Base-by-base conservation (phyloP, 2,797 vertebrate genomes). In the Natrix natrix region DNA sequence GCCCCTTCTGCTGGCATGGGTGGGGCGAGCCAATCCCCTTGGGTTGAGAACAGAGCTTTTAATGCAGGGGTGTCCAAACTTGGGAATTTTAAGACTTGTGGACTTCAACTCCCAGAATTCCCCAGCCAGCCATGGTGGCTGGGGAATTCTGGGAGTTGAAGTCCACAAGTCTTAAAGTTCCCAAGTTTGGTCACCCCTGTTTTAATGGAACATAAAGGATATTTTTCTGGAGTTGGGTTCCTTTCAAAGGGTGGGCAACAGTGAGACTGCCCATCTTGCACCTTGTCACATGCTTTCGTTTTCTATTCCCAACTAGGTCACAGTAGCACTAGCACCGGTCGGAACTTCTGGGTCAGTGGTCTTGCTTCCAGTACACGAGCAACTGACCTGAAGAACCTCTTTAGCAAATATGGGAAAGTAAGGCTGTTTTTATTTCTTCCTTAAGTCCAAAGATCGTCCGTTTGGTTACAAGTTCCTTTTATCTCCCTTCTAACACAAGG, bases 291-390 rank as follows among this genome's bases (percentile, higher is more conserved):
- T 43, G 14, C 3, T 95, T 78, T 93, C 4, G 52, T n/a, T 92
- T 93, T 89, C 94, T 94, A 86, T 96, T 96, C 93, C 91, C 14
- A 59, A 93, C 90, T 90, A 98, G 98, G 97, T 94, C 96, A 96
- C 93, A 93, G 96, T 16, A 56, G 63, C 17, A 26, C 52, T 56
- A 56, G 52, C 89, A 90, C 97, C 96, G 98, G 99, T 94, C 98
- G 97, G 94, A 99, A 99, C 97, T 98, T 99, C 32, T 99, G 99
- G 99, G 99, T 99, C 95, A 99, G 99, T 95, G 99, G 99, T 20
- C 98, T 99, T n/a, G 98, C 99, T 32, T 99, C 99, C 92, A 99
- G 98, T 52, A 99, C 99, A 94, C 99, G 99, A 98, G 99, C 99
- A 88, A 99, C 99, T 74, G 99, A 99, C 97, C 94, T 99, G 97